Percentiles rank a stretch among this genome's conserved stretches.
Conservation (phyloP, 2,113 vertebrate genomes). For the Podiceps cristatus region DNA sequence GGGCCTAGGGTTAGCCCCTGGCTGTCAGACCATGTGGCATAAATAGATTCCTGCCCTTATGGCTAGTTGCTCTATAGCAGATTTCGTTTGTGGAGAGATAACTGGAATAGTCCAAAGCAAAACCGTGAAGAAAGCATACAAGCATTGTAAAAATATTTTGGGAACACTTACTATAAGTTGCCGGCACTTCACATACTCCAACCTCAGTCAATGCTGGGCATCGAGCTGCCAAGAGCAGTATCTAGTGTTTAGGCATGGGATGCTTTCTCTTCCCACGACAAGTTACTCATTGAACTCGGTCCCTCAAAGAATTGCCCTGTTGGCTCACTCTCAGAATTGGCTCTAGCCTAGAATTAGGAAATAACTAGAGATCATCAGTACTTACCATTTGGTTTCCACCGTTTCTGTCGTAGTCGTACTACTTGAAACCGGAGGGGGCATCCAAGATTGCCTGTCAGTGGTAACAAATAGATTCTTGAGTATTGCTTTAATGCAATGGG, state of each 20-base stretch:
- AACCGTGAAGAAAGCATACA: background rate
- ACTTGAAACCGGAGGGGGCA: slow-evolving; percentile 69
- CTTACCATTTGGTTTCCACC: slow-evolving; percentile 64
- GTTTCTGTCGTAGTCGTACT: background rate
- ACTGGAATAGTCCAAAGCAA: background rate
- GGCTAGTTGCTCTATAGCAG: background rate
- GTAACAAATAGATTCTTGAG: background rate
- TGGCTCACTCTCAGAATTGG: background rate
- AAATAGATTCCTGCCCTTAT: background rate
- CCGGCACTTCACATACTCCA: background rate
- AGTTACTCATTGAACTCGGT: background rate
- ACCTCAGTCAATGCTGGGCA: background rate
- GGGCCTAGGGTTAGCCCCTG: background rate
- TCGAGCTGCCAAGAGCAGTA: background rate
- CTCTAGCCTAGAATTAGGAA: background rate
- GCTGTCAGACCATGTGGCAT: background rate
- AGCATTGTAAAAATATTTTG: background rate
- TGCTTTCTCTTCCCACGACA: background rate
- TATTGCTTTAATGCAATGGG: background rate
- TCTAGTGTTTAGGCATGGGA: background rate
- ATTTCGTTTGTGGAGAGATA: background rate
- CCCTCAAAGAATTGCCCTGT: background rate
- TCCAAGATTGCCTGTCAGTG: slow-evolving; percentile 79
- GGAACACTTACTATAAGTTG: fast-evolving
- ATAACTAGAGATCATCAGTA: background rate